Evolutionary conservation across 2,888 invertebrate species (phyloP).

Genomic region (Sicus ferrugineus): DNA sequence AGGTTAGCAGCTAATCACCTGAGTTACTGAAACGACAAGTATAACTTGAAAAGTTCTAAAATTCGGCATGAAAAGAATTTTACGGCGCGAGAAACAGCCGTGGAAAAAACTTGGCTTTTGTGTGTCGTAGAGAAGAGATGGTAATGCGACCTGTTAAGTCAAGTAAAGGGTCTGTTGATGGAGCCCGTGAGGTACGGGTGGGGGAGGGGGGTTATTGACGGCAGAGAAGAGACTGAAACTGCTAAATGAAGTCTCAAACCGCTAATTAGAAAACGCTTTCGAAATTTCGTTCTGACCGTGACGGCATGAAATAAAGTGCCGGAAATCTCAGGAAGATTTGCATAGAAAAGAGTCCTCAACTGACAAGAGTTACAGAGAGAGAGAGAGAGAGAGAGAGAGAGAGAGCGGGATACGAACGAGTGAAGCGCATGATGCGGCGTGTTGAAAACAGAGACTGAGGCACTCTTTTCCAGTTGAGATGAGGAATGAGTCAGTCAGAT

Average conservation of each 20-base stretch:
- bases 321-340: not conserved
- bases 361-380: not conserved
- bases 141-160: not conserved
- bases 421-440: not conserved
- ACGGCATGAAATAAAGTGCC: not conserved
- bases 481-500: too few species aligned
- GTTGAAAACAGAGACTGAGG: not conserved
- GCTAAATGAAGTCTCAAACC: not conserved
- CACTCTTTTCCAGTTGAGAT: not conserved
- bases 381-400: not conserved
- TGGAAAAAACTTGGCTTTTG: too few species aligned
- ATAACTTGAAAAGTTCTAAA: not conserved
- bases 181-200: not conserved
- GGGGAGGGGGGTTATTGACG: not conserved
- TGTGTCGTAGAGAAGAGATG: too few species aligned
- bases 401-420: not conserved
- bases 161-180: not conserved
- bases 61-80: too few species aligned
- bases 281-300: not conserved
- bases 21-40: not conserved
- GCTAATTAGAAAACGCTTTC: constrained; percentile 10
- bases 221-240: not conserved
- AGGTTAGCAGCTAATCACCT: constrained; percentile 25
- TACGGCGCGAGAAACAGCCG: not conserved
- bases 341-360: too few species aligned